Evolutionary conservation across 2,113 vertebrate genomes (phyloP).

Genomic region (Atractosteus spatula): DNA sequence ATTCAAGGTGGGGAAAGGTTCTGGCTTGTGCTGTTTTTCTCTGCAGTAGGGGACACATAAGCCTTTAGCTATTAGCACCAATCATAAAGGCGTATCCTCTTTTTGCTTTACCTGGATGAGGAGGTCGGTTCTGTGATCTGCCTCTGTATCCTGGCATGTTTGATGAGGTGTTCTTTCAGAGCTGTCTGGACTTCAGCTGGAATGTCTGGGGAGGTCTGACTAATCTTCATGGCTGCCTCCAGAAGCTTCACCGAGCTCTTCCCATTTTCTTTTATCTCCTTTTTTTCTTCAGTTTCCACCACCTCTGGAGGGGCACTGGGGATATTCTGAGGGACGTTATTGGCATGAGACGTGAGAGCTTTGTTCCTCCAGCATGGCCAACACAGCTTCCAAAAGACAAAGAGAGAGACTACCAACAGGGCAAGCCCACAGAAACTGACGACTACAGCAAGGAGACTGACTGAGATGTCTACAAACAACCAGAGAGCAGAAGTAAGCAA

Average conservation of each 20-base stretch:
- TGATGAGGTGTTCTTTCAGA: slow-evolving; percentile 82
- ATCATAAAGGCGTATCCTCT: too few relatives aligned
- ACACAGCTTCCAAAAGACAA: slow-evolving; percentile 98
- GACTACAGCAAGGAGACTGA: slow-evolving; percentile 92
- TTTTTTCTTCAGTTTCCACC: slow-evolving; percentile 74
- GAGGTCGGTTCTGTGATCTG: slow-evolving; percentile 94
- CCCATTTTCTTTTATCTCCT: slow-evolving; percentile 78
- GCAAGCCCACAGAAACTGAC: slow-evolving; percentile 96
- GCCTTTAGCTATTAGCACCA: too few relatives aligned
- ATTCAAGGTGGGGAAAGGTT: too few relatives aligned
- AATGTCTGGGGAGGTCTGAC: slow-evolving; percentile 96
- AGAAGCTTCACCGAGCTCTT: slow-evolving; percentile 71
- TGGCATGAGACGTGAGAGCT: slow-evolving; percentile 63
- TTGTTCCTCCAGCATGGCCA: slow-evolving; percentile 97
- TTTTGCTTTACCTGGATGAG: slow-evolving; percentile 79
- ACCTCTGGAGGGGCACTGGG: slow-evolving; percentile 58
- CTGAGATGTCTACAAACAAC: slow-evolving; percentile 85
- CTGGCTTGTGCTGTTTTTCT: too few relatives aligned
- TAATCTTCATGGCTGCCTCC: slow-evolving; percentile 96
- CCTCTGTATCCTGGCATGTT: slow-evolving; percentile 88
- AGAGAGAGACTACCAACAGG: slow-evolving; percentile 91
- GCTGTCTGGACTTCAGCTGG: slow-evolving; percentile 92
- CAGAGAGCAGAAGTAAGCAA: slow-evolving; percentile 37
- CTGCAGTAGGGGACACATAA: too few relatives aligned
- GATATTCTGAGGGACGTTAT: slow-evolving; percentile 62